A percentile compares a stretch with the other conserved stretches of the same genome.
These are phyloP conservation scores for Dicaeum eximium DNA, from an alignment of 2,113 vertebrate species.

Conservation along the genomic window DNA sequence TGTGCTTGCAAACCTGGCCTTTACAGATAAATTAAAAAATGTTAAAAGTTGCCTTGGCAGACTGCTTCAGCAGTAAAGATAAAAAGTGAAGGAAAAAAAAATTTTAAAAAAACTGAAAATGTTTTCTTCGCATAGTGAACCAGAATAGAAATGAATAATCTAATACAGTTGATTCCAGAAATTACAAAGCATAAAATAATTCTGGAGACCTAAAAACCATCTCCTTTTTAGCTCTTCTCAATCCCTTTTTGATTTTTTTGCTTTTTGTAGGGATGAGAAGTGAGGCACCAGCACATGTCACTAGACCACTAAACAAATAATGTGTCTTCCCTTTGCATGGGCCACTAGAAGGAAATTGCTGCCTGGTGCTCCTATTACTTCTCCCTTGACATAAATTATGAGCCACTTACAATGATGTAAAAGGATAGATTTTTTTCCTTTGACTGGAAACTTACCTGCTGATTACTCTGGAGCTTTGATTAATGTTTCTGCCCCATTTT, in stretches of 20 bases:
- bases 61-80: neutral
- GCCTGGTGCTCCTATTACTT: neutral
- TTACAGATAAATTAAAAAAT: neutral
- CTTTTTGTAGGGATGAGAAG: neutral
- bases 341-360: conserved; percentile 23
- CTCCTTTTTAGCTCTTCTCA: neutral
- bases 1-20: neutral
- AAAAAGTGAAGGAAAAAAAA: neutral
- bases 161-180: neutral
- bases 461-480: conserved; percentile 66
- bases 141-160: neutral
- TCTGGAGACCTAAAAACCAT: neutral
- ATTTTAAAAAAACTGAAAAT: neutral
- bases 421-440: conserved; percentile 6
- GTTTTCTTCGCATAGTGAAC: neutral
- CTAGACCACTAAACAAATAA: neutral
- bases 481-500: conserved; percentile 40
- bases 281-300: neutral
- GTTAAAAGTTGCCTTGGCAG: neutral
- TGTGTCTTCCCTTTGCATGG: neutral
- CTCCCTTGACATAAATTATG: conserved; percentile 13
- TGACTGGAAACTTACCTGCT: conserved; percentile 54
- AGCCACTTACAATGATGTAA: conserved; percentile 30
- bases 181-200: neutral
- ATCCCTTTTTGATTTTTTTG: neutral